phyloP scores from a whole-genome alignment of 2,113 vertebrate species.

The Heterotilapia buettikoferi region DNA sequence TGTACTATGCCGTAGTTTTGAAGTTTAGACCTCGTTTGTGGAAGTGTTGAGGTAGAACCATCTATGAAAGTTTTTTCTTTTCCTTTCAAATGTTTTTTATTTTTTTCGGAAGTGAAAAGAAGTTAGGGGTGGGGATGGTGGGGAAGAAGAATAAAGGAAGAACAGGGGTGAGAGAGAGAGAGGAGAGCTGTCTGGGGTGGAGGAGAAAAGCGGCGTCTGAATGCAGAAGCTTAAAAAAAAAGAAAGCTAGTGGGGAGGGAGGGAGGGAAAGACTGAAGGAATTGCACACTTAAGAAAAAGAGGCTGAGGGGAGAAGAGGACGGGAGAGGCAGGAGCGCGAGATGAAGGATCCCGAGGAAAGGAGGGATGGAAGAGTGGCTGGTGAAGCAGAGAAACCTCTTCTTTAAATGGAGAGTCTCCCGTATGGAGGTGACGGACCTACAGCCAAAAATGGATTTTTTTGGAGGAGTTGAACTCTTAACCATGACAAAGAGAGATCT shows the following conservation, averaged over 20 bases:
- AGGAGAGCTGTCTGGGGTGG: conserved; percentile 45
- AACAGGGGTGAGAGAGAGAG: conserved; percentile 22
- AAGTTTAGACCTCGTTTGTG: conserved; percentile 79
- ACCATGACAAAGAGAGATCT: conserved; percentile 18
- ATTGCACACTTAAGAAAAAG: conserved; percentile 50
- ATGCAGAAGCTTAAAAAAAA: conserved; percentile 41
- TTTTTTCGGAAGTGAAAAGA: conserved; percentile 40
- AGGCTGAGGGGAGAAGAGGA: conserved; percentile 21
- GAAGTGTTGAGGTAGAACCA: conserved; percentile 81
- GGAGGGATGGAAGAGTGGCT: conserved; percentile 32
- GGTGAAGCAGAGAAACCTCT: conserved; percentile 22
- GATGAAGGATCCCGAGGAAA: conserved; percentile 44
- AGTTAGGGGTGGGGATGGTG: neutral
- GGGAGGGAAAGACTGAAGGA: conserved; percentile 54
- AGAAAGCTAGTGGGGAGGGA: neutral
- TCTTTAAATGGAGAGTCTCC: conserved; percentile 11
- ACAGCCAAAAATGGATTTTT: conserved; percentile 5
- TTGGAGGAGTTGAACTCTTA: conserved; percentile 31
- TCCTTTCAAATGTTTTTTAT: conserved; percentile 40
- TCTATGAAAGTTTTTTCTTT: conserved; percentile 60
- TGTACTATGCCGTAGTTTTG: conserved; percentile 78
- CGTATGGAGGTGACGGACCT: neutral
- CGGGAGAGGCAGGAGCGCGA: conserved; percentile 23
- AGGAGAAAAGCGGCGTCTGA: conserved; percentile 40
- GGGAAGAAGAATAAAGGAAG: conserved; percentile 28